Conservation (phyloP, 2,113 vertebrate species). For the Cebus imitator region DNA sequence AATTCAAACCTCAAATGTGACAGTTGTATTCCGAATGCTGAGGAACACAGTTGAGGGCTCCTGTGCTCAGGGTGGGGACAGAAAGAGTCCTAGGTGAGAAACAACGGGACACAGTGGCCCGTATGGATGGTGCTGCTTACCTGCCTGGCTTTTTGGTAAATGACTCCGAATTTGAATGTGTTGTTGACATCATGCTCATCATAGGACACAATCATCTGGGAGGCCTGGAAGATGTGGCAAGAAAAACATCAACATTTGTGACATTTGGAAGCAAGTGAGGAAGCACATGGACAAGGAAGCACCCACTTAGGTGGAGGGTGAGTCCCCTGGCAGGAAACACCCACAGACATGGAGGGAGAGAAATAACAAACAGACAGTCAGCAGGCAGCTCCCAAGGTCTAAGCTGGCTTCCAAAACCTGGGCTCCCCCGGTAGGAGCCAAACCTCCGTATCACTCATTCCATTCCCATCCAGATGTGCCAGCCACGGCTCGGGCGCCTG, state of each 20-base stretch:
- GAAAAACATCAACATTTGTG: background rate
- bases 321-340: background rate
- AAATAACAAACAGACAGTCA: background rate
- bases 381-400: background rate
- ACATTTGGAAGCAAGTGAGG: background rate
- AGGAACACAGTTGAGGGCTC: background rate
- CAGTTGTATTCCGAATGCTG: background rate
- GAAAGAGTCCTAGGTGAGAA: background rate
- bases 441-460: background rate
- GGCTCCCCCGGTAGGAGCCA: accelerated
- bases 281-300: background rate
- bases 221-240: conserved; percentile 86
- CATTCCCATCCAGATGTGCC: background rate
- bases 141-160: conserved; percentile 95
- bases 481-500: background rate
- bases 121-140: conserved; percentile 79
- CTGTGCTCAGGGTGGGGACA: background rate
- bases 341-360: accelerated
- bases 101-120: accelerated
- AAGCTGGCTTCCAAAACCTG: background rate
- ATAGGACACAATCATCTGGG: conserved; percentile 94
- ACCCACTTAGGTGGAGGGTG: background rate
- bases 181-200: conserved; percentile 97
- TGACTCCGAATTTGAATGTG: conserved; percentile 96
- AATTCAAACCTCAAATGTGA: background rate